These are phyloP conservation scores for Leucoraja ocellata DNA, from an alignment of 2,797 vertebrate genomes.

Conservation along the genomic window DNA sequence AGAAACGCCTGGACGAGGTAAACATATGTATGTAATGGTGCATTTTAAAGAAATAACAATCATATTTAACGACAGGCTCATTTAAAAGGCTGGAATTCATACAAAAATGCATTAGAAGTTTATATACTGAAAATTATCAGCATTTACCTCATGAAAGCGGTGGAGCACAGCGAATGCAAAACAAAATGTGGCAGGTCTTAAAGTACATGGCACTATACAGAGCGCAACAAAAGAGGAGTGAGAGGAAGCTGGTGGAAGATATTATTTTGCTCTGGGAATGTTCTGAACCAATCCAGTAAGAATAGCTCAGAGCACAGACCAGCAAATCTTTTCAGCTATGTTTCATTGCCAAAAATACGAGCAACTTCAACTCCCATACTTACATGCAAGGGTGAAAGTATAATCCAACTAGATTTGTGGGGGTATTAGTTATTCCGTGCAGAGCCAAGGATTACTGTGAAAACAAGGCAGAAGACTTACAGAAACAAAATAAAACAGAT, in stretches of 20 bases:
- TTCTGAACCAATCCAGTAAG: not conserved
- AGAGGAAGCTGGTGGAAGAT: not conserved
- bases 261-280: not conserved
- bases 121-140: not conserved
- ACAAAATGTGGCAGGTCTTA: not conserved
- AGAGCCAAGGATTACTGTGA: constrained; percentile 61
- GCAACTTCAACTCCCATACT: constrained; percentile 50
- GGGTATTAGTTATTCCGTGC: constrained; percentile 55
- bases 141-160: not conserved
- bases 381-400: constrained; percentile 61
- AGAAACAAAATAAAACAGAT: constrained; percentile 52
- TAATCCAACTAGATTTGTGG: constrained; percentile 56
- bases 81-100: not conserved
- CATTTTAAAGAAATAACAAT: constrained; percentile 13
- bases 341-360: constrained; percentile 2
- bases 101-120: not conserved
- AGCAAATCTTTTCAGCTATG: constrained; percentile 12
- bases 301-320: not conserved
- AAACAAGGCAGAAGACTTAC: constrained; percentile 51
- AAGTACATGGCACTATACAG: not conserved
- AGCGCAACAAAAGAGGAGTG: not conserved
- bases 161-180: not conserved
- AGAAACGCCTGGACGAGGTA: not conserved
- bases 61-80: not conserved
- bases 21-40: constrained; percentile 27